Conservation (phyloP, 2,888 invertebrate genomes). For the Ypsolopha sequella region DNA sequence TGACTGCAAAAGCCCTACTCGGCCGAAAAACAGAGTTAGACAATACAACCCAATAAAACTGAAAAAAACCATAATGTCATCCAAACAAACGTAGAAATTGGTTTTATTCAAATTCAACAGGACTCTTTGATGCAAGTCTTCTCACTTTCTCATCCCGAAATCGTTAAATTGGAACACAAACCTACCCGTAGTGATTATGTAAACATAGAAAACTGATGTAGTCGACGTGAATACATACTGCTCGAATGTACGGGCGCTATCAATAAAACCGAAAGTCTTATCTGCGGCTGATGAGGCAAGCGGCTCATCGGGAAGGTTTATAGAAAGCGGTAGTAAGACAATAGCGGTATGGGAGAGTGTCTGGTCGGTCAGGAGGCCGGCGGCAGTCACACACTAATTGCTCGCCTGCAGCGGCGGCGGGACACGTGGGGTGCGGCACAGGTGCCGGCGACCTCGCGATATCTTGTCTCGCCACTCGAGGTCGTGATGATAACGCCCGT, state of each 20-base stretch:
- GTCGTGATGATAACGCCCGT: slow-evolving; percentile 57
- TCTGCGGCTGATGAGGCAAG: slow-evolving; percentile 9
- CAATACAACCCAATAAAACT: no score
- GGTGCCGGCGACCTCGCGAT: slow-evolving; percentile 66
- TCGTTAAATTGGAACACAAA: background rate
- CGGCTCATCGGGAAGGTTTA: slow-evolving; percentile 2
- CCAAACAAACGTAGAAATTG: background rate
- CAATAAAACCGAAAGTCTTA: background rate
- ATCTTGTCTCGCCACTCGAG: slow-evolving; percentile 63
- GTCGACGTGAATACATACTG: background rate
- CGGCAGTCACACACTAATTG: slow-evolving; percentile 23
- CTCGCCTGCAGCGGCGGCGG: slow-evolving; percentile 30
- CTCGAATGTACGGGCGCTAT: background rate
- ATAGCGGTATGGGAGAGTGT: background rate
- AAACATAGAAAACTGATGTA: background rate
- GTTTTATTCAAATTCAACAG: background rate
- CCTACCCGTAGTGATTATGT: background rate
- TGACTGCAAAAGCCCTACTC: no score
- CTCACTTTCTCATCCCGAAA: background rate
- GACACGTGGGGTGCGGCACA: slow-evolving; percentile 57
- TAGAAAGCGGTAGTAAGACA: background rate
- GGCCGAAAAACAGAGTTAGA: no score
- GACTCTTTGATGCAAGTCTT: background rate
- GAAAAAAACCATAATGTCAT: background rate
- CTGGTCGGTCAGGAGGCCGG: slow-evolving; percentile 8